Evolutionary conservation across 2,113 vertebrate genomes (phyloP), one percentile per base, ranked within the genome.

Genomic region (Ailurus styani): DNA sequence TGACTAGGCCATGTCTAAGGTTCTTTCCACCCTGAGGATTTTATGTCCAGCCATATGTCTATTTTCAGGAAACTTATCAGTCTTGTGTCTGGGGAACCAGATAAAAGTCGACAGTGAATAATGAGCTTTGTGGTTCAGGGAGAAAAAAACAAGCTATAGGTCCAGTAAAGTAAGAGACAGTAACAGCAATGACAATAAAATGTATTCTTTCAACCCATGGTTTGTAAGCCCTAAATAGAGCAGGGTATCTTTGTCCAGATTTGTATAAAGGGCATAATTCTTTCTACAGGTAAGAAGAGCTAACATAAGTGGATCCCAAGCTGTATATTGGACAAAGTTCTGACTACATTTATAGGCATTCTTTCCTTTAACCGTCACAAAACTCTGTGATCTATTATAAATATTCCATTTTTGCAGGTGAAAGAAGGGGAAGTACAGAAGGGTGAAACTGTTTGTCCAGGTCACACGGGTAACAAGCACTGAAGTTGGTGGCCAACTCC

Each of bases 61-160:
- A 25, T 93, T 96, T 91, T 79, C 87, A 87, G 31, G 70, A 91
- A 95, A 34, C 66, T 93, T 96, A 93, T 96, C 95, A 77, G 21
- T 62, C 42, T 79, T 87, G 5, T 37, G 87, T 92, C 68, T 97
- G 79, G 83, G 15, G 50, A 60, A 37, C 29, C 47, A 96, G 89
- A 95, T 45, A 96, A 91, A 21, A 45, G 42, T 62, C n/a, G 29
- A 40, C 14, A 72, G 81, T 37, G 85, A 94, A 66, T 50, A 50
- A 83, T 62, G 79, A 77, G 13, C 37, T 90, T 96, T 7, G 21
- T 31, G 57, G 17, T 91, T 87, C 70, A 90, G 42, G 40, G 21
- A 96, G 66, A 34, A 90, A 27, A 40, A 77, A 96, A 73, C 47
- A 62, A 79, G 57, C 25, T 70, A 14, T 25, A 62, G n/a, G 21